A percentile compares a stretch with the other conserved stretches of the same genome.
phyloP scores from a whole-genome alignment of 1,140 invertebrate genomes.

The Pteromalus puparum region DNA sequence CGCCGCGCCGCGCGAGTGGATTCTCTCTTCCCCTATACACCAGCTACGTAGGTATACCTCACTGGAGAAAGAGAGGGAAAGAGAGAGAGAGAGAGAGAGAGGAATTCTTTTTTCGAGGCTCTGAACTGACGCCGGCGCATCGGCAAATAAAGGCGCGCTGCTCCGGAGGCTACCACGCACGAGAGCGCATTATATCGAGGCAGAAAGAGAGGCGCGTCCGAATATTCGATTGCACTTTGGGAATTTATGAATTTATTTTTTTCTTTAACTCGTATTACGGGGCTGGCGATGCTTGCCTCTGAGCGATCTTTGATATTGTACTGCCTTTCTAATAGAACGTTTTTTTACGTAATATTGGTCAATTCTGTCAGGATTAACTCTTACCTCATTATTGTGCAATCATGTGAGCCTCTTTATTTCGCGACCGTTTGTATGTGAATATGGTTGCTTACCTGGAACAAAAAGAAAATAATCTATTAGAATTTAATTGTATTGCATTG shows the following conservation, averaged over 20 bases:
- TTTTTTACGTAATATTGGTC: not conserved
- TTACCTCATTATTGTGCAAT: not conserved
- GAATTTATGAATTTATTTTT: constrained; percentile 31
- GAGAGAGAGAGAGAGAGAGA: not conserved
- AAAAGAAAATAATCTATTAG: constrained; percentile 9
- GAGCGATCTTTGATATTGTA: not conserved
- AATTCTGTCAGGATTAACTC: too few species aligned
- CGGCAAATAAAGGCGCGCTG: constrained; percentile 45
- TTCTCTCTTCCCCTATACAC: not conserved
- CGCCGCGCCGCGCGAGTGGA: constrained; percentile 22
- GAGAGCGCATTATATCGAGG: constrained; percentile 18
- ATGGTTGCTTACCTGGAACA: not conserved
- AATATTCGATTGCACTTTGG: constrained; percentile 41
- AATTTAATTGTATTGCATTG: too few species aligned
- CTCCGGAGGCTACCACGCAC: constrained; percentile 1
- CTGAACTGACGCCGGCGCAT: constrained; percentile 39
- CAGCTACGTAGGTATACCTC: not conserved
- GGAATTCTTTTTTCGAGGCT: constrained; percentile 2
- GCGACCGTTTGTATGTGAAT: not conserved
- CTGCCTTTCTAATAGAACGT: not conserved
- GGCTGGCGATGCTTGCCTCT: too few species aligned
- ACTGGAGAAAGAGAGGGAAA: not conserved
- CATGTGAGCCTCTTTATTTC: too few species aligned
- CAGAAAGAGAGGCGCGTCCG: not conserved
- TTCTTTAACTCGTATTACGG: not conserved